A percentile compares a stretch with the other conserved stretches of the same genome.
Conservation (phyloP, 1,140 invertebrate species). For the Ips typographus region DNA sequence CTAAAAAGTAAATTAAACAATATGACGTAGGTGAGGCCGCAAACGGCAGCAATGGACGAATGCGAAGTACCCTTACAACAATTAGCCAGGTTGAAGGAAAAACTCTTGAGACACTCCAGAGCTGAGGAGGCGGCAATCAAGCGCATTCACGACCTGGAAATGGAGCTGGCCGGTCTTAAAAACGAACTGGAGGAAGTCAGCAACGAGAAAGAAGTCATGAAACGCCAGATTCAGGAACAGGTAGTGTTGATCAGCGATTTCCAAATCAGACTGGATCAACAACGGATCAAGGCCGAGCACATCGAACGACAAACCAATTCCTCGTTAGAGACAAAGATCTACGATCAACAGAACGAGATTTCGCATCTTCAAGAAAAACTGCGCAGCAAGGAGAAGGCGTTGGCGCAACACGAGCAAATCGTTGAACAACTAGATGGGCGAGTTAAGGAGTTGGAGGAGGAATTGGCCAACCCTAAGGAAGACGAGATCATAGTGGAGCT, state of each 20-base stretch:
- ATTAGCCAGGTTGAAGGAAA: conserved; percentile 63
- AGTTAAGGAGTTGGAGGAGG: conserved; percentile 57
- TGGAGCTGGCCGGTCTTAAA: conserved; percentile 63
- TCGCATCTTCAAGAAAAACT: conserved; percentile 60
- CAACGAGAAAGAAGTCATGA: conserved; percentile 76
- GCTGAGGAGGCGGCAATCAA: conserved; percentile 75
- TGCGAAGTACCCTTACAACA: conserved; percentile 50
- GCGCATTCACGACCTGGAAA: conserved; percentile 71
- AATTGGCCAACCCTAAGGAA: conserved; percentile 53
- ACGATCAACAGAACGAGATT: conserved; percentile 63
- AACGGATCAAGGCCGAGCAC: conserved; percentile 70
- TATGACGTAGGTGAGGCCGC: conserved; percentile 41
- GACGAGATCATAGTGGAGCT: conserved; percentile 59
- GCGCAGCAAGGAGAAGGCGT: conserved; percentile 60
- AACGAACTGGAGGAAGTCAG: conserved; percentile 72
- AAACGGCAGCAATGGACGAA: conserved; percentile 40
- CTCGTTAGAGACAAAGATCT: conserved; percentile 65
- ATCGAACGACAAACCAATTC: conserved; percentile 67
- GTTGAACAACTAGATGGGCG: conserved; percentile 53
- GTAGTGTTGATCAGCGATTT: conserved; percentile 76
- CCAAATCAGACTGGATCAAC: conserved; percentile 75
- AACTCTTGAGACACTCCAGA: conserved; percentile 64
- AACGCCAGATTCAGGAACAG: conserved; percentile 77
- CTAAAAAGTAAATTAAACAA: background rate
- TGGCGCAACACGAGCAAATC: conserved; percentile 56